Evolutionary conservation across 2,888 invertebrate species (phyloP), one percentile per base, ranked within the genome.

Genomic region (Hirtodrosophila confusa): DNA sequence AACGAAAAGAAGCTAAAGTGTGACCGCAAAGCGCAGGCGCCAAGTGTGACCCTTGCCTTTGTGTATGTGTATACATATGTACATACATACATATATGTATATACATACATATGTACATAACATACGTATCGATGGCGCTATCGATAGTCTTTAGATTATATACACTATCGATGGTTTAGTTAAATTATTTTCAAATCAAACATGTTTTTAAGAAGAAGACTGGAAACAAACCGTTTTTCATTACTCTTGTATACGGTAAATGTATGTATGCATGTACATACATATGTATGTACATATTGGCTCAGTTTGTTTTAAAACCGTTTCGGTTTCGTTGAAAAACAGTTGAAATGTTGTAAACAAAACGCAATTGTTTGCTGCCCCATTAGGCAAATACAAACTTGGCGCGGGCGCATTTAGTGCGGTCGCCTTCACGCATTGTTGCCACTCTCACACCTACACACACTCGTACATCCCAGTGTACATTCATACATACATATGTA

Each of bases 1-100:
- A 48, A 39, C 36, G 29, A 29, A 33, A 23, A 45, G 31, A 9
- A 9, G 7, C 17, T 35, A 17, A 63, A 54, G 53, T 54, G 55
- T 60, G 69, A 43, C 63, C 66, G 6, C 4, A 69, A 40, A 64
- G 66, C 75, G 78, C 78, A 78, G 61, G 60, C 66, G 78, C 61
- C 78, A 53, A 66, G 66, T 75, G 63, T 61, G 61, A 61, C 60
- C 62, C 48, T 63, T 31, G 27, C 17, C 31, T 10, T 11, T 50
- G 11, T n/a, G 17, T 36, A 36, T 9, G 8, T 29, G n/a, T 17
- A 24, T 11, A 4, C 23, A 3, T 6, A 31, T 31, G 7, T 31
- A 31, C 31, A 31, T 10, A 47, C 23, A 17, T 51, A 44, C 29
- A 35, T n/a, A n/a, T 36, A 36, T 9, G 8, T 29, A n/a, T 17